These are phyloP conservation scores for Drosophila colorata DNA, from an alignment of 2,888 invertebrate genomes.

Conservation along the genomic window DNA sequence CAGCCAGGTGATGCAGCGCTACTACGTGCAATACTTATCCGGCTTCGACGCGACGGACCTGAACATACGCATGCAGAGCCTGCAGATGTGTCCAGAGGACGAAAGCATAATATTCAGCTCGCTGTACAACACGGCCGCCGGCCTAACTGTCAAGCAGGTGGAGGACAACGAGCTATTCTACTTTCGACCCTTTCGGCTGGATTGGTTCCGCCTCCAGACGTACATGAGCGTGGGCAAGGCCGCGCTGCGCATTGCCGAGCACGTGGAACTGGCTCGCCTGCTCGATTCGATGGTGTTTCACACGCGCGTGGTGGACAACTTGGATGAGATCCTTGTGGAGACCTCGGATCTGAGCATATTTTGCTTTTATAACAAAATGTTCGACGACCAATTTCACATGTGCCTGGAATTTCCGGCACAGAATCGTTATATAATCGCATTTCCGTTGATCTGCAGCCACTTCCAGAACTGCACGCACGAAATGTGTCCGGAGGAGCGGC, in stretches of 20 bases:
- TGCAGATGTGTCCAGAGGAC: slow-evolving; percentile 95
- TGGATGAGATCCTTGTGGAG: slow-evolving; percentile 98
- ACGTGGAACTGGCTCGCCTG: slow-evolving; percentile 94
- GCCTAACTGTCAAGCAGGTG: slow-evolving; percentile 96
- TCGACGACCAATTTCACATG: slow-evolving; percentile 99
- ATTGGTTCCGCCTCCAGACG: slow-evolving; percentile 99
- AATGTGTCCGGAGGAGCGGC: slow-evolving; percentile 98
- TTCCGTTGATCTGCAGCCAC: slow-evolving; percentile 98
- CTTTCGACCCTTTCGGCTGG: slow-evolving; percentile 96
- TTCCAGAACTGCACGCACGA: slow-evolving; percentile 99
- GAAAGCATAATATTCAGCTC: slow-evolving; percentile 97
- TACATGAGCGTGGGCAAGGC: slow-evolving; percentile 95
- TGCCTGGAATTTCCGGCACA: slow-evolving; percentile 99
- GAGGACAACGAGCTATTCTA: slow-evolving; percentile 98
- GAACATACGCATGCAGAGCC: slow-evolving; percentile 93
- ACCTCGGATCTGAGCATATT: slow-evolving; percentile 99
- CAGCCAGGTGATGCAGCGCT: slow-evolving; percentile 98
- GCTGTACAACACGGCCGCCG: slow-evolving; percentile 94
- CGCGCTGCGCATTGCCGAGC: slow-evolving; percentile 91
- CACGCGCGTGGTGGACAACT: slow-evolving; percentile 98
- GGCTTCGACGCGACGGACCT: slow-evolving; percentile 98
- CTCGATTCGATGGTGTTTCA: slow-evolving; percentile 98
- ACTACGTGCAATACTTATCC: slow-evolving; percentile 98
- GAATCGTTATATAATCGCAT: slow-evolving; percentile 98
- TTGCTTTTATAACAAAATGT: slow-evolving; percentile 98